Evolutionary conservation across 2,797 vertebrate species (phyloP).

Genomic region (Crenichthys baileyi): DNA sequence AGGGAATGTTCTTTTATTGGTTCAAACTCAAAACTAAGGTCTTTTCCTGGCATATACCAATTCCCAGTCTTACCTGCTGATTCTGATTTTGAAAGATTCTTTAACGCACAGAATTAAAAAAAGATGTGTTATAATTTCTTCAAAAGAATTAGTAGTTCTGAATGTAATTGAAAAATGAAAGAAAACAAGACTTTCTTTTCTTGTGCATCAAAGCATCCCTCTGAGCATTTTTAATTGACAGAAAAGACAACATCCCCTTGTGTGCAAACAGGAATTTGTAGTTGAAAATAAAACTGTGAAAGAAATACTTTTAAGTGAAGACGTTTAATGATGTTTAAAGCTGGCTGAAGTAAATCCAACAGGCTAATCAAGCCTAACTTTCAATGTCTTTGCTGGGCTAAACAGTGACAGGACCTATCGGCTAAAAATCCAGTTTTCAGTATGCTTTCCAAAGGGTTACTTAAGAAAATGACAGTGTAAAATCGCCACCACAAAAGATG

Average conservation of each 20-base stretch:
- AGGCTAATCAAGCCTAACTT: not conserved
- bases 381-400: not conserved
- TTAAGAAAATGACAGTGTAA: no score
- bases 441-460: not conserved
- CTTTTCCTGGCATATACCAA: not conserved
- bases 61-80: not conserved
- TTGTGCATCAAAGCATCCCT: not conserved
- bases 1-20: constrained; percentile 12
- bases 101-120: not conserved
- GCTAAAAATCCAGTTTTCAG: not conserved
- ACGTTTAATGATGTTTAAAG: not conserved
- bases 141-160: not conserved
- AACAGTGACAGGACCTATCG: not conserved
- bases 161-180: not conserved
- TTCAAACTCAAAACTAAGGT: constrained; percentile 15
- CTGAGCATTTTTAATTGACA: not conserved
- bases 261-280: not conserved
- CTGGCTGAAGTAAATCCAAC: not conserved
- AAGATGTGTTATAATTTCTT: no score
- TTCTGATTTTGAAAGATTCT: not conserved
- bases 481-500: no score
- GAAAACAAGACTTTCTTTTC: not conserved
- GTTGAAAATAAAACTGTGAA: not conserved
- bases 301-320: not conserved
- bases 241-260: not conserved